phyloP scores from a whole-genome alignment of 2,113 vertebrate species.

The Zosterops pallidus region DNA sequence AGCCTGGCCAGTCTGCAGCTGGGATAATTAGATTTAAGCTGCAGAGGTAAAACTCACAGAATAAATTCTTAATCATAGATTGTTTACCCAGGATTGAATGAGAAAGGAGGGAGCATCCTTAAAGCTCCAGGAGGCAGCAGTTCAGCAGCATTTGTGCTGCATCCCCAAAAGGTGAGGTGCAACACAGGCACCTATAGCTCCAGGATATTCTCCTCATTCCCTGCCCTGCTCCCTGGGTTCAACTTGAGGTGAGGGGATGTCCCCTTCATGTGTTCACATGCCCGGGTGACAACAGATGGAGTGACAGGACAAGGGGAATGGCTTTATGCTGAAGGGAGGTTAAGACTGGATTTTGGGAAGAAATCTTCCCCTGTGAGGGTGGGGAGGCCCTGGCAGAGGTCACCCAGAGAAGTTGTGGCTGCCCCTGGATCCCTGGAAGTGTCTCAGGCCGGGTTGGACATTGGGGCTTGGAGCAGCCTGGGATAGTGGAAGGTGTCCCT shows the following conservation, averaged over 20 bases:
- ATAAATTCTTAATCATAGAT: slow-evolving; percentile 8
- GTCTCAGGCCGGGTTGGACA: accelerated
- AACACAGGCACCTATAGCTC: neutral
- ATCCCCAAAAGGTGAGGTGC: accelerated
- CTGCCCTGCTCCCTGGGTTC: accelerated
- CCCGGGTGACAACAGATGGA: accelerated
- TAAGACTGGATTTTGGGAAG: neutral
- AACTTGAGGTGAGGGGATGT: accelerated
- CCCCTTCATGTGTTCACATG: accelerated
- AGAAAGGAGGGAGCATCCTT: neutral
- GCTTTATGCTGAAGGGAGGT: neutral
- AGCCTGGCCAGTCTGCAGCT: neutral
- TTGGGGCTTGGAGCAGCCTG: accelerated
- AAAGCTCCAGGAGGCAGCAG: neutral
- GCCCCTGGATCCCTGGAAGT: neutral
- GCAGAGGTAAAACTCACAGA: neutral
- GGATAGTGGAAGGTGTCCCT: neutral
- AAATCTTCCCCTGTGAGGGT: accelerated
- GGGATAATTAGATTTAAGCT: neutral
- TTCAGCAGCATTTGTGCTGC: accelerated
- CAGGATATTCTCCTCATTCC: neutral
- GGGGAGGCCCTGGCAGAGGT: neutral
- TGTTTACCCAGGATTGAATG: neutral
- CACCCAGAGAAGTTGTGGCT: neutral
- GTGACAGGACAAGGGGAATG: neutral